phyloP scores from a whole-genome alignment of 2,113 vertebrate genomes.

The Gorsachius goisagi region DNA sequence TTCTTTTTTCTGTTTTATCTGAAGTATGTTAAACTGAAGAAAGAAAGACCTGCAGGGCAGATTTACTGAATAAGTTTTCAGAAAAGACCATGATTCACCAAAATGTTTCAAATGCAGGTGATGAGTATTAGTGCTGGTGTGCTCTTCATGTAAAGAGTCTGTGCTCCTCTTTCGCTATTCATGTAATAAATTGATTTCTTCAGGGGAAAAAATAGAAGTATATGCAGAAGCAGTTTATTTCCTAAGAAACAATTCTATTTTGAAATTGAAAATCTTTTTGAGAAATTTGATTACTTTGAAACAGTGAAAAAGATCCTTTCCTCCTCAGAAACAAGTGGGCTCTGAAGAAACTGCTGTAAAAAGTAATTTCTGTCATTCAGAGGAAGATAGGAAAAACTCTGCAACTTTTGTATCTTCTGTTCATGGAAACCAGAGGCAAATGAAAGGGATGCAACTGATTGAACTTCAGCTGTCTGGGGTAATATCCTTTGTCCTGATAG shows the following conservation, averaged over 20 bases:
- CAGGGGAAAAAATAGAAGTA: neutral
- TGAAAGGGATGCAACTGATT: fast-evolving
- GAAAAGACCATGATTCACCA: neutral
- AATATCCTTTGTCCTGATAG: neutral
- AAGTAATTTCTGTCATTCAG: neutral
- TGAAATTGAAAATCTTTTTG: neutral
- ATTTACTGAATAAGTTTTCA: neutral
- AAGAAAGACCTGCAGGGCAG: neutral
- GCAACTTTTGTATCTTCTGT: neutral
- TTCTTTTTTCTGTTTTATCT: neutral
- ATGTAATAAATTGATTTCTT: neutral
- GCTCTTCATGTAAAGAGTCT: neutral
- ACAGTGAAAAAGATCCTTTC: neutral
- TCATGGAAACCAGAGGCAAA: neutral
- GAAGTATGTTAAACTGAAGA: neutral
- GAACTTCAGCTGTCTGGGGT: neutral
- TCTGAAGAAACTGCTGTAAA: neutral
- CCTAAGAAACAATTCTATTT: neutral
- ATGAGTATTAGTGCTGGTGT: neutral
- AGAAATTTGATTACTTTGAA: neutral
- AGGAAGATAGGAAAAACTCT: neutral
- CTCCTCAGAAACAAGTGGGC: neutral
- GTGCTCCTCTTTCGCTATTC: neutral
- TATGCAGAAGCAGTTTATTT: neutral
- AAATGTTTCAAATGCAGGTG: neutral